Conservation (phyloP, 2,113 vertebrate species). For the Chaenogobius annularis region DNA sequence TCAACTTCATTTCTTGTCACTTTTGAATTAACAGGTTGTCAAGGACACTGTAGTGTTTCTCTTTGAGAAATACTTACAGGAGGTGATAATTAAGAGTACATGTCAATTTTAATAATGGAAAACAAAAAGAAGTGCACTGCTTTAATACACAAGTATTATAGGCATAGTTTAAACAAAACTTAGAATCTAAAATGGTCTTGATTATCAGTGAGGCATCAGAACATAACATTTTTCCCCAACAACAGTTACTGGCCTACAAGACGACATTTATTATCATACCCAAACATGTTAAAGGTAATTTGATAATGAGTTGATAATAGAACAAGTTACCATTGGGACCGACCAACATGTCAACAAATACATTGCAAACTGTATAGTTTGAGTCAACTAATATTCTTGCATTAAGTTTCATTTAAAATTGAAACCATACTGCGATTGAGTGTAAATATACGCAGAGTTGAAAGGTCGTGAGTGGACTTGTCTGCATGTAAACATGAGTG, state of each 20-base stretch:
- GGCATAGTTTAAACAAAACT: background rate
- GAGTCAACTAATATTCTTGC: too few species aligned
- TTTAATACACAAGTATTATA: background rate
- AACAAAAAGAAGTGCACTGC: background rate
- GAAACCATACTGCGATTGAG: background rate
- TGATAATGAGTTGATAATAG: too few species aligned
- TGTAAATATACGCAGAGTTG: background rate
- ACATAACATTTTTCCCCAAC: background rate
- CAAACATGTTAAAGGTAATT: too few species aligned
- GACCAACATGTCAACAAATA: too few species aligned
- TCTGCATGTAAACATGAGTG: background rate
- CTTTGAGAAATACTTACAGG: background rate
- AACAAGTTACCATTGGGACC: too few species aligned
- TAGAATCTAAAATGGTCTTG: too few species aligned
- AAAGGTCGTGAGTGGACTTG: background rate
- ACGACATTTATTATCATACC: too few species aligned
- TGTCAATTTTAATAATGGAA: background rate
- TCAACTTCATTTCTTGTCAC: background rate
- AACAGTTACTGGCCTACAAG: background rate
- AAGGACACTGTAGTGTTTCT: background rate
- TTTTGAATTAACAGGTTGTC: conserved; percentile 5
- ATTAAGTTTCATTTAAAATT: too few species aligned
- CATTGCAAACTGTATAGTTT: too few species aligned
- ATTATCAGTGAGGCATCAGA: background rate
- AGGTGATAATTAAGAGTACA: background rate